phyloP scores from a whole-genome alignment of 2,888 invertebrate species.

The Blera fallax region DNA sequence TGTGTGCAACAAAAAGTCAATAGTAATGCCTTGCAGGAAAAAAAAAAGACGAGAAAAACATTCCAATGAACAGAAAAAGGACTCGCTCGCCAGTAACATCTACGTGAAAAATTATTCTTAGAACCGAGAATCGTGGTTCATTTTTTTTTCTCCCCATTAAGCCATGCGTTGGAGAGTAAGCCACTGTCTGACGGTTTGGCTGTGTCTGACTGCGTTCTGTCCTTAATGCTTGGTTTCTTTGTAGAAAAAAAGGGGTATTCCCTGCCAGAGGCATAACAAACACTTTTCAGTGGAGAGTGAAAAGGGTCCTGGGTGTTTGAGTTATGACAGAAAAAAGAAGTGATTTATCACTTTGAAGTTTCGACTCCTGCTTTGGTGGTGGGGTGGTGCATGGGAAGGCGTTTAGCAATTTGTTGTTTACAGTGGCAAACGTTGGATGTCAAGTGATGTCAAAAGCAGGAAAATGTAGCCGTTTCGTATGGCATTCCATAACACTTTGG shows the following conservation, averaged over 20 bases:
- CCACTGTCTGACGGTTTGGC: conserved; percentile 9
- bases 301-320: conserved; percentile 20
- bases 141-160: conserved; percentile 7
- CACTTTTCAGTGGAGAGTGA: conserved; percentile 18
- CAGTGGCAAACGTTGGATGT: conserved; percentile 48
- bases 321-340: conserved; percentile 45
- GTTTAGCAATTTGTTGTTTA: conserved; percentile 56
- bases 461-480: conserved; percentile 34
- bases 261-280: conserved; percentile 12
- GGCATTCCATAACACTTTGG: conserved; percentile 19
- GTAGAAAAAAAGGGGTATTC: neutral
- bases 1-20: conserved; percentile 10
- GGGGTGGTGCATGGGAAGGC: neutral
- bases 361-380: neutral
- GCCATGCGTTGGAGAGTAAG: conserved; percentile 11
- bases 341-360: conserved; percentile 66
- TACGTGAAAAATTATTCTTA: neutral
- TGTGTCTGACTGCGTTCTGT: conserved; percentile 5
- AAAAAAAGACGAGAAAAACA: neutral
- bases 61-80: neutral
- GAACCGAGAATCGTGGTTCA: conserved; percentile 2
- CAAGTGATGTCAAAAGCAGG: conserved; percentile 60
- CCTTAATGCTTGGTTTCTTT: neutral
- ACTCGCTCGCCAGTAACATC: neutral
- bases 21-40: conserved; percentile 23